Conservation (phyloP, 2,888 invertebrate genomes). For the Macrophya annulata region DNA sequence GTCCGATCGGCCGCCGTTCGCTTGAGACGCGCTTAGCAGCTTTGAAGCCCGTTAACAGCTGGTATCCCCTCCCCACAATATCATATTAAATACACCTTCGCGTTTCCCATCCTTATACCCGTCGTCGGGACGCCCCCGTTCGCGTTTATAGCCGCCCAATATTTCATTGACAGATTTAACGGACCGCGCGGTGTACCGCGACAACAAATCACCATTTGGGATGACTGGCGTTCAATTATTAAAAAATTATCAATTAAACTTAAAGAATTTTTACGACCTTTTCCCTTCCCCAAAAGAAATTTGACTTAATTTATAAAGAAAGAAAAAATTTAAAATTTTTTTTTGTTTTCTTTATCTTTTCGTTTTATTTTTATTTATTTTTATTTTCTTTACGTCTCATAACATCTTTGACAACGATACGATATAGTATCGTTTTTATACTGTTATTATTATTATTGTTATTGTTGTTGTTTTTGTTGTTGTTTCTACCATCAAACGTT, state of each 20-base stretch:
- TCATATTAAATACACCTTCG: conserved; percentile 17
- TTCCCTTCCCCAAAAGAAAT: not conserved
- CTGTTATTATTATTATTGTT: not conserved
- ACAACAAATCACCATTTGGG: not conserved
- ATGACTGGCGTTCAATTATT: not conserved
- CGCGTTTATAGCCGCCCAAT: conserved; percentile 26
- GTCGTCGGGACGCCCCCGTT: conserved; percentile 38
- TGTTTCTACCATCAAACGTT: not conserved
- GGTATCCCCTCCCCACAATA: conserved; percentile 51
- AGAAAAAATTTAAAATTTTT: too few relatives aligned
- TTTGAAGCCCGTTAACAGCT: conserved; percentile 49
- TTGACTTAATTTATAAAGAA: not conserved
- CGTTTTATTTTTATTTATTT: not conserved
- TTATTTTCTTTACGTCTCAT: not conserved
- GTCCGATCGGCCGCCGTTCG: conserved; percentile 72
- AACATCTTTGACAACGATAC: not conserved
- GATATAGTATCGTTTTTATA: not conserved
- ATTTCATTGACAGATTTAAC: conserved; percentile 28
- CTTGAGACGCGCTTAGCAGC: conserved; percentile 61
- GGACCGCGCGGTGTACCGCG: conserved; percentile 38
- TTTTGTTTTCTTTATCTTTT: not conserved
- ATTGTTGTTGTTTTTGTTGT: not conserved
- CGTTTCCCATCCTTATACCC: conserved; percentile 17
- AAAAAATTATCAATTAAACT: too few relatives aligned
- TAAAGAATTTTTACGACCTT: not conserved